These are phyloP conservation scores for Entomyzon cyanotis DNA, from an alignment of 2,113 vertebrate species.

Conservation along the genomic window DNA sequence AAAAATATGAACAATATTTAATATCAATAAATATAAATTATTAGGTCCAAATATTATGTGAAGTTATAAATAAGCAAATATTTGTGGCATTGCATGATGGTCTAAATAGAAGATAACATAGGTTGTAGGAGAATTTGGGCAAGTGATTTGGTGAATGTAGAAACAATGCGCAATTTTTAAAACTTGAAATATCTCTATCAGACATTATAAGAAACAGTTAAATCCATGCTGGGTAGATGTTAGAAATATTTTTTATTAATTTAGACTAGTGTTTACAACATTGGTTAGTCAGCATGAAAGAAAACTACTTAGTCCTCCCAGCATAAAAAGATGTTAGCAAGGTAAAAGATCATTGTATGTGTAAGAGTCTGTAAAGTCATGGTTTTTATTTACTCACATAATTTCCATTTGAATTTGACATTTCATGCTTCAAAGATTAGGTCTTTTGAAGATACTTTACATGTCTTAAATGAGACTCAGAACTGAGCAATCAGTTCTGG, in stretches of 20 bases:
- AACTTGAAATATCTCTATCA: neutral
- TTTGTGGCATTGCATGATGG: neutral
- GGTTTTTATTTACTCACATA: neutral
- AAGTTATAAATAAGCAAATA: neutral
- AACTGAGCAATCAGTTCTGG: neutral
- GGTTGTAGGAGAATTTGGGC: neutral
- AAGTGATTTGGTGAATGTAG: neutral
- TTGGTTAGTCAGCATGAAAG: neutral
- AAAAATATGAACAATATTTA: neutral
- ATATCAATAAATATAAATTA: neutral
- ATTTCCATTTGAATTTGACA: neutral
- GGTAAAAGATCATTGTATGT: neutral
- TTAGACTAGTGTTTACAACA: neutral
- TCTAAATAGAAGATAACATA: neutral
- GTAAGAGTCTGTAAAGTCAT: neutral
- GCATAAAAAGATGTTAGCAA: neutral
- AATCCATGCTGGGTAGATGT: neutral
- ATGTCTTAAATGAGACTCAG: neutral
- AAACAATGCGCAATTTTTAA: neutral
- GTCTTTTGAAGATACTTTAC: neutral
- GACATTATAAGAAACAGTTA: neutral
- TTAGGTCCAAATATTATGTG: neutral
- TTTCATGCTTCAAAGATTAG: neutral
- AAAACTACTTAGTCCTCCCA: neutral
- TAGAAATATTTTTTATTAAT: neutral